phyloP scores from a whole-genome alignment of 2,888 invertebrate genomes.

The Smittia sp. region DNA sequence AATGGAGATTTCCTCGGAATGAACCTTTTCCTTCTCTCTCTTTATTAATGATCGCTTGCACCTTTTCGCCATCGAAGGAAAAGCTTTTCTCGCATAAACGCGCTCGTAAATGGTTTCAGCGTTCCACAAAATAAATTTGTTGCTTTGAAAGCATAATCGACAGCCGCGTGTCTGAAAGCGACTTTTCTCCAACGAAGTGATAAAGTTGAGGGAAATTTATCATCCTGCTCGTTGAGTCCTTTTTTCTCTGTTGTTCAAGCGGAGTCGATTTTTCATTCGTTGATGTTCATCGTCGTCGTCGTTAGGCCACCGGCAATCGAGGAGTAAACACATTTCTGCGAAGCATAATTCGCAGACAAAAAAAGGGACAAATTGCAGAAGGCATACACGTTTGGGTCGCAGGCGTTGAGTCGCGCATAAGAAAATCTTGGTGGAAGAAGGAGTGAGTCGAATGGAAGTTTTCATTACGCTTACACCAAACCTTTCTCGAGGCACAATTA shows the following conservation, averaged over 20 bases:
- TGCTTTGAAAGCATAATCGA: not conserved
- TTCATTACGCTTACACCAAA: not conserved
- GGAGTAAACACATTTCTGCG: not conserved
- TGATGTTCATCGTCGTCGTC: not conserved
- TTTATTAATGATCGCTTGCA: conserved; percentile 12
- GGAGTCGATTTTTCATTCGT: conserved; percentile 14
- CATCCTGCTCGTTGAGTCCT: not conserved
- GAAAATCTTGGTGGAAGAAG: conserved; percentile 1
- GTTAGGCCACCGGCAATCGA: not conserved
- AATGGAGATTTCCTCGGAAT: not conserved
- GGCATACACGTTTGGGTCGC: not conserved
- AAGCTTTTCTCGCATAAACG: not conserved
- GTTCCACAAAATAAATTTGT: conserved; percentile 3
- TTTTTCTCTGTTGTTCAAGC: not conserved
- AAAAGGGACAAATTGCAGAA: not conserved
- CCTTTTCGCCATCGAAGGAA: not conserved
- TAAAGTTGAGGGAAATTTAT: conserved; percentile 24
- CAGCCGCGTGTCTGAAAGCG: not conserved
- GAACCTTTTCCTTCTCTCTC: not conserved
- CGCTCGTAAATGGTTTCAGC: not conserved
- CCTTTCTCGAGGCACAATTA: not conserved
- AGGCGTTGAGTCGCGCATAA: not conserved
- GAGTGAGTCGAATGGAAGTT: not conserved
- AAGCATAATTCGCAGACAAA: not conserved
- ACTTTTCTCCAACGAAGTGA: not conserved